Percentiles rank a stretch among this genome's conserved stretches.
These are phyloP conservation scores for Acanthurus tractus DNA, from an alignment of 2,797 vertebrate genomes.

Conservation along the genomic window DNA sequence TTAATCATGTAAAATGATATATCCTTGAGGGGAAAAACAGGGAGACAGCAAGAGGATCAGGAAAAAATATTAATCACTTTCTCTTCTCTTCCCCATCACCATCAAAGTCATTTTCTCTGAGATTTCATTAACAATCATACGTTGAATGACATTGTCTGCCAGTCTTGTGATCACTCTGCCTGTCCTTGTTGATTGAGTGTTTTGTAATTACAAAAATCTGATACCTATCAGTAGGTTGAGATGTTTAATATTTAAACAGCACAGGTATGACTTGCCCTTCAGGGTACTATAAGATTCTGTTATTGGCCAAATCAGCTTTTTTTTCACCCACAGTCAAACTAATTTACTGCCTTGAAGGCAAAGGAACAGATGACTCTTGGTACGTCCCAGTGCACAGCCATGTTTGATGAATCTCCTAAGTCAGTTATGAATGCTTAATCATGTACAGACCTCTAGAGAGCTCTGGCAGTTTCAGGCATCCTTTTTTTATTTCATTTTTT, in stretches of 20 bases:
- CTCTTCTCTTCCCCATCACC: constrained; percentile 18
- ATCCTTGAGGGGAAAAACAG: constrained; percentile 51
- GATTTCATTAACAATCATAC: constrained; percentile 53
- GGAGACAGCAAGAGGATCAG: constrained; percentile 43
- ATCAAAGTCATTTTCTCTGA: constrained; percentile 51
- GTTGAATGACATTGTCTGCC: constrained; percentile 43
- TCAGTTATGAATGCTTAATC: constrained; percentile 35
- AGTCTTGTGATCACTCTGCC: constrained; percentile 42
- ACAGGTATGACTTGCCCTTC: constrained; percentile 47
- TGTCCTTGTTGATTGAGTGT: constrained; percentile 57
- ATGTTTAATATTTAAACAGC: constrained; percentile 74
- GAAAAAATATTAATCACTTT: constrained; percentile 56
- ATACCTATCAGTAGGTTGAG: constrained; percentile 53
- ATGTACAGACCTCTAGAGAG: background rate
- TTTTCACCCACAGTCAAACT: constrained; percentile 41
- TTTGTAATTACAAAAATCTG: constrained; percentile 64
- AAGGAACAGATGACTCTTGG: constrained; percentile 37
- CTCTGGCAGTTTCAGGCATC: background rate
- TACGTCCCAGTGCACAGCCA: constrained; percentile 22
- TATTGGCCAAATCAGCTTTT: constrained; percentile 63
- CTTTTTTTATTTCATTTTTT: background rate
- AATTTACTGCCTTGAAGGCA: constrained; percentile 45
- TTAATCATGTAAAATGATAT: constrained; percentile 72
- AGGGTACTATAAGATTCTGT: constrained; percentile 41
- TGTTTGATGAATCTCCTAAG: constrained; percentile 19